Evolutionary conservation across 2,797 vertebrate species (phyloP).

Genomic region (Macroramphosus scolopax): DNA sequence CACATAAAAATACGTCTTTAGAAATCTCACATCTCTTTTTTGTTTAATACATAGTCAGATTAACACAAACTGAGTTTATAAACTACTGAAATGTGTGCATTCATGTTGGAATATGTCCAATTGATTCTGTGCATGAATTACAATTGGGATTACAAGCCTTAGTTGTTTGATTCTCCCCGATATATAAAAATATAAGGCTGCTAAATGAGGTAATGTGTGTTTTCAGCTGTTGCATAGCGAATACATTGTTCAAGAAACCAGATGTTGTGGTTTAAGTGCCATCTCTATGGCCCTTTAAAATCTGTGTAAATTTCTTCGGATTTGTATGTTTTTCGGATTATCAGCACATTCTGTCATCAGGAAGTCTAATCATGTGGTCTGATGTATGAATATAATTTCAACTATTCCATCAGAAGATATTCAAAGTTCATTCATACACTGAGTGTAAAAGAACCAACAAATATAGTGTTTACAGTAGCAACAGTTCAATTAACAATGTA

Average conservation of each 20-base stretch:
- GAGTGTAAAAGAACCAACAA: too few species aligned
- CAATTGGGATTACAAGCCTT: conserved; percentile 16
- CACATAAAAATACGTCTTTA: conserved; percentile 13
- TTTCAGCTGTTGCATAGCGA: conserved; percentile 7
- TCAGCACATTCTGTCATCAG: too few species aligned
- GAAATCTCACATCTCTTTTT: conserved; percentile 3
- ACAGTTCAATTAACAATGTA: too few species aligned
- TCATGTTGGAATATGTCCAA: too few species aligned
- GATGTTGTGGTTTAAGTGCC: not conserved
- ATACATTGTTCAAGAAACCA: not conserved
- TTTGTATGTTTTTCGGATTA: too few species aligned
- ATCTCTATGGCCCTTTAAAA: not conserved
- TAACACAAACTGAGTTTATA: conserved; percentile 29
- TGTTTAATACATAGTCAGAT: conserved; percentile 23
- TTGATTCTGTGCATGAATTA: too few species aligned
- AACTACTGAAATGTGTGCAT: conserved; percentile 23
- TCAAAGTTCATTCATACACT: too few species aligned
- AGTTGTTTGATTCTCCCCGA: conserved; percentile 18
- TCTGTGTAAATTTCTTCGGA: too few species aligned
- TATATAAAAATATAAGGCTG: conserved; percentile 11
- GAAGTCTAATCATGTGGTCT: too few species aligned
- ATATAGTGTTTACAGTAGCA: too few species aligned
- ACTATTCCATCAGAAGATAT: too few species aligned
- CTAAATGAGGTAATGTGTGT: conserved; percentile 9
- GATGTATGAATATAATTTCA: too few species aligned